These are phyloP conservation scores for Polydrusus pterygomalis DNA, from an alignment of 2,888 invertebrate genomes.

Conservation along the genomic window DNA sequence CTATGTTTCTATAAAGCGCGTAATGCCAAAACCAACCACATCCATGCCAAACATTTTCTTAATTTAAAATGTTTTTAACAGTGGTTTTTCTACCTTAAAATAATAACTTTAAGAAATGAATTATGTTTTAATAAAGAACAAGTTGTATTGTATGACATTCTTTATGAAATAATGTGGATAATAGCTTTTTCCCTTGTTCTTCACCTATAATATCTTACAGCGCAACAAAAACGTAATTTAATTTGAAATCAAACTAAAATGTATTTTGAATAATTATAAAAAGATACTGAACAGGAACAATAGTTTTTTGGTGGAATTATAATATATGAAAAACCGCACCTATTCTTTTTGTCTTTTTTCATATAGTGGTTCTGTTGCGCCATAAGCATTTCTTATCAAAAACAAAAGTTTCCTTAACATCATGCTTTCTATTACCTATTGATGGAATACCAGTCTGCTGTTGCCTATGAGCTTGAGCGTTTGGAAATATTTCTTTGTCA, in stretches of 20 bases:
- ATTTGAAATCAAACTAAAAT: too few relatives aligned
- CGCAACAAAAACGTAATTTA: too few relatives aligned
- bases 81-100: neutral
- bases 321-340: too few relatives aligned
- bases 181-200: neutral
- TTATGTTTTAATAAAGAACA: too few relatives aligned
- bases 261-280: too few relatives aligned
- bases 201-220: too few relatives aligned
- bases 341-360: too few relatives aligned
- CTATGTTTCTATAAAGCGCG: constrained; percentile 44
- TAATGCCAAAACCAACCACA: constrained; percentile 45
- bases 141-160: too few relatives aligned
- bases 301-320: too few relatives aligned
- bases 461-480: constrained; percentile 65
- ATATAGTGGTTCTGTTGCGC: neutral
- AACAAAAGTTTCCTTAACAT: neutral
- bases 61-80: neutral
- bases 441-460: constrained; percentile 70
- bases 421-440: constrained; percentile 66
- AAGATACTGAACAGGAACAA: too few relatives aligned
- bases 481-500: constrained; percentile 89
- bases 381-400: neutral
- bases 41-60: constrained; percentile 39
- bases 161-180: too few relatives aligned
- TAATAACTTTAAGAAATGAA: too few relatives aligned